Evolutionary conservation across 2,113 vertebrate genomes (phyloP), one percentile per base, ranked within the genome.

Genomic region (Mormoops blainvillei): DNA sequence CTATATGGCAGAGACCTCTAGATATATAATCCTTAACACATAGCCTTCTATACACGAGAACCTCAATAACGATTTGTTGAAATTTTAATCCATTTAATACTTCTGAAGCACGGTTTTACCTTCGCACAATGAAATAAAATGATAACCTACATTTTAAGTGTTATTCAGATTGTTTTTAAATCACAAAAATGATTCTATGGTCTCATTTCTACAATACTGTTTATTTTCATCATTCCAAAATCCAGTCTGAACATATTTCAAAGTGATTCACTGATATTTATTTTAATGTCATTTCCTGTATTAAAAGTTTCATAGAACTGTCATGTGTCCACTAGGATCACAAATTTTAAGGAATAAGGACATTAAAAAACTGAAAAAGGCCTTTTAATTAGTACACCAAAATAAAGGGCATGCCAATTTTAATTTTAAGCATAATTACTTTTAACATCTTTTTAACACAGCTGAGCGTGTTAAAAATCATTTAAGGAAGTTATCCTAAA

Each of bases 121-220:
- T 93, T 83, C 68, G 11, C n/a, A 83, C 8, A 93, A 63, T 61
- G 43, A 96, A 92, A 85, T 94, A 45, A 95, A 96, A 91, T 63
- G 31, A 73, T 61, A 88, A 91, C 20, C n/a, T 61, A 93, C 9
- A 58, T n/a, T 90, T 88, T 70, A 85, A 94, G 33, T 73, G 28
- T 81, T 83, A 92, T 33, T 94, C 52, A 94, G 41, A 81, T 54
- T 76, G 8, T 52, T 90, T 86, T 86, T 82, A 81, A 97, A 85
- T 65, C 63, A 95, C n/a, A 80, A 73, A 95, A 89, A 89, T 84
- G 12, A 94, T 36, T 91, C 52, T 82, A 48, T 50, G 22, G 77
- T n/a, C 52, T 92, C 36, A 70, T 90, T 96, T 90, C 65, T 45
- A 85, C 28, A 87, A 63, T 52, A 94, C 4, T 86, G 5, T 28